Base-by-base conservation (phyloP, 2,797 vertebrate species). In the Muraenolepis orangiensis region DNA sequence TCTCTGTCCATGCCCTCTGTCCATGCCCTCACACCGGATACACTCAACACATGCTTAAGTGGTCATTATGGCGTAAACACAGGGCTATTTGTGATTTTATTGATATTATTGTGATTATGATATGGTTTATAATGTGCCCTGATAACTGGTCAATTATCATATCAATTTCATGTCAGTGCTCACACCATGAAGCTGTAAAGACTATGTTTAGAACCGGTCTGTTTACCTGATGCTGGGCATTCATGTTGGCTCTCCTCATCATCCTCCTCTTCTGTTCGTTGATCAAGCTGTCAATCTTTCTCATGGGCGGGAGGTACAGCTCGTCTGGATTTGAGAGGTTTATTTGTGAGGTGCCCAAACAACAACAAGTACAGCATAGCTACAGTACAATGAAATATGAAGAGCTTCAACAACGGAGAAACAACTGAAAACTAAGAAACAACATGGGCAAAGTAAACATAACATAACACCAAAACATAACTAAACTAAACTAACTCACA, bases 301-400 rank as follows among this genome's bases (percentile, higher is more conserved):
- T 92, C 96, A 97, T 96, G 66, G 95, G 95, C 0, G 96, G 96
- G 66, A 97, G 94, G 84, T 97, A 97, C 69, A 97, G 86, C 85
- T 97, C 96, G 20, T 97, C 96, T 97, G 85, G 51, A 70, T 7
- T 38, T 38, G 2, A 46, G 18, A 16, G 40, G 40, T 46, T 38
- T 4, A 38, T 38, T 46, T 46, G 40, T 46, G 16, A 16, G 2
- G 5, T 46, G 40, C 40, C 16, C 40, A 51, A 20, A 51, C 42
- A 51, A 20, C n/a, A n/a, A 20, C 42, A 51, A 51, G 18, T 51
- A 51, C 20, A 51, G 16, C 42, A n/a, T n/a, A n/a, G n/a, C n/a
- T n/a, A n/a, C n/a, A 51, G 18, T 20, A 51, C 42, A 51, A 51
- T 51, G 42, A 51, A 51, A 51, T 20, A 51, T 5, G 0, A 14